These are phyloP conservation scores for Stichodactyla helianthus DNA, from an alignment of 64 coral and sea anemone species.

Conservation along the genomic window DNA sequence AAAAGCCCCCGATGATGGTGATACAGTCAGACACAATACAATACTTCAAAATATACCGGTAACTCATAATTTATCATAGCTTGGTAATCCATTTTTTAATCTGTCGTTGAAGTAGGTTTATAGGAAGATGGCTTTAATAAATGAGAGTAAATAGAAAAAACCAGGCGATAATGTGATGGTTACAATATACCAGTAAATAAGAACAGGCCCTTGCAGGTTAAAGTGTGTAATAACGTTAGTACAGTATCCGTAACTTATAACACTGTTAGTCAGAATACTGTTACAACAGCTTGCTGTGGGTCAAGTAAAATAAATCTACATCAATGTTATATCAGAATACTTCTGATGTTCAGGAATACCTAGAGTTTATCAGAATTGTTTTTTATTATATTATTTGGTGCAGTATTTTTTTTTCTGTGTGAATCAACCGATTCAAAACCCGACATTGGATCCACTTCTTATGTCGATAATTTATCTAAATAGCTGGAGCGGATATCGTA, in stretches of 20 bases:
- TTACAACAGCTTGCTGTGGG: no score
- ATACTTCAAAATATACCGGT: neutral
- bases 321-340: neutral
- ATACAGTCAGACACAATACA: neutral
- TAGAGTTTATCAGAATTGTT: neutral
- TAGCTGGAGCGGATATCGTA: conserved; percentile 4
- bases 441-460: neutral
- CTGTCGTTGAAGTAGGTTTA: neutral
- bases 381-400: neutral
- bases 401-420: neutral
- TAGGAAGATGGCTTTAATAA: neutral
- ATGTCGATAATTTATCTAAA: conserved; percentile 17
- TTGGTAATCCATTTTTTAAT: neutral
- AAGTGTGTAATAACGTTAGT: no score
- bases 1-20: neutral
- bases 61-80: neutral
- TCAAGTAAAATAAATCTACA: neutral
- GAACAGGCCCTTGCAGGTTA: neutral
- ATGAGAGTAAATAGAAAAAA: neutral
- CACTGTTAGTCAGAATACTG: no score
- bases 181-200: conserved; percentile 6
- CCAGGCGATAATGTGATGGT: neutral
- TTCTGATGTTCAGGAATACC: neutral
- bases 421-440: neutral
- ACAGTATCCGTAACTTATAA: no score